Percentiles rank a stretch among this genome's conserved stretches.
These are phyloP conservation scores for Sternotherus odoratus DNA, from an alignment of 2,797 vertebrate species.

Conservation along the genomic window DNA sequence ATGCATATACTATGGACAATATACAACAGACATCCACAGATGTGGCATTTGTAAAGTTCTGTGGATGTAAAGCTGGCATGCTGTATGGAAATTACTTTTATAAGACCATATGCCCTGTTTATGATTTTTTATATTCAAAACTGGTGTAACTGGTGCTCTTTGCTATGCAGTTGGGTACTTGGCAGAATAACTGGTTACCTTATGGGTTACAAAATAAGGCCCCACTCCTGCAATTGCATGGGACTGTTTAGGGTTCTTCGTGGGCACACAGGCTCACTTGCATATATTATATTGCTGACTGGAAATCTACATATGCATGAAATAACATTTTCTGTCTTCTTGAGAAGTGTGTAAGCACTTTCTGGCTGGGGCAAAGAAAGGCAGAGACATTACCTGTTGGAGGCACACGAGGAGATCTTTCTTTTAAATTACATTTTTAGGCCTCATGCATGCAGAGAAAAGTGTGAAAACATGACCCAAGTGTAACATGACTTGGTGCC, in stretches of 20 bases:
- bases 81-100: slow-evolving; percentile 49
- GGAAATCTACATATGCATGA: not conserved
- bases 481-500: not conserved
- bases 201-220: slow-evolving; percentile 31
- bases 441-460: not conserved
- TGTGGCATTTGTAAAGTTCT: slow-evolving; percentile 53
- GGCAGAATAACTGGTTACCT: not conserved
- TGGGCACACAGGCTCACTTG: not conserved
- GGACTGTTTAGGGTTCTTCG: not conserved
- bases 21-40: slow-evolving; percentile 34
- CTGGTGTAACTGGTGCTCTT: slow-evolving; percentile 15
- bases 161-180: slow-evolving; percentile 43
- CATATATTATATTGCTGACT: not conserved
- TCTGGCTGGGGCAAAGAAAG: not conserved
- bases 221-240: not conserved
- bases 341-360: slow-evolving; percentile 18
- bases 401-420: not conserved
- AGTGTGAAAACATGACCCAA: not conserved
- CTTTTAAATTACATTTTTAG: not conserved
- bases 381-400: not conserved
- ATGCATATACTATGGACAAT: slow-evolving; percentile 27
- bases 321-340: slow-evolving; percentile 16
- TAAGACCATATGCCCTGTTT: slow-evolving; percentile 44
- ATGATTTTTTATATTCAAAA: slow-evolving; percentile 46
- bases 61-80: slow-evolving; percentile 42